Percentiles rank a stretch among this genome's conserved stretches.
Conservation (phyloP, 1,140 invertebrate species). For the Agrypnia vestita region DNA sequence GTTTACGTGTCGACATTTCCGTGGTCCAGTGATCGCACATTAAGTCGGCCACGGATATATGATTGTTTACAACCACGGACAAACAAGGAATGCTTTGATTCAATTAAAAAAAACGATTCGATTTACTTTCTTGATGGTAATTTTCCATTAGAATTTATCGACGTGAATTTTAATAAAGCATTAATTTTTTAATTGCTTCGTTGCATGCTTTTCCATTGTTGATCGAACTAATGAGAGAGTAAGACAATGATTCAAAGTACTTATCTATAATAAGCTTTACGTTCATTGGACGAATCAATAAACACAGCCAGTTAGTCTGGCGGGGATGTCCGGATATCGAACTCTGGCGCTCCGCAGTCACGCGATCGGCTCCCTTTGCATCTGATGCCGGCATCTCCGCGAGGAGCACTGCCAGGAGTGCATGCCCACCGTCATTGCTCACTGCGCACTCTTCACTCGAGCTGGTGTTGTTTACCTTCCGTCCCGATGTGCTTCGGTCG, state of each 20-base stretch:
- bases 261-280: slow-evolving; percentile 4
- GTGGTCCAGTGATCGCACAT: no score
- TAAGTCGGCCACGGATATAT: no score
- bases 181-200: no score
- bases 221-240: background rate
- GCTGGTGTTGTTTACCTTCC: slow-evolving; percentile 27
- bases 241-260: background rate
- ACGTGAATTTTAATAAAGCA: no score
- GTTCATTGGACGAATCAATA: slow-evolving; percentile 38
- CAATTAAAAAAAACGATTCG: no score
- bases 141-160: no score
- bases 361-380: slow-evolving; percentile 56
- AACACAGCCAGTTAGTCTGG: slow-evolving; percentile 9
- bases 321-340: slow-evolving; percentile 44
- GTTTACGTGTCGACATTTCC: no score
- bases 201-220: no score
- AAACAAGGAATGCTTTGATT: no score
- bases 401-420: background rate
- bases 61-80: no score
- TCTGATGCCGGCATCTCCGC: slow-evolving; percentile 30
- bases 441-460: background rate
- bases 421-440: slow-evolving; percentile 6
- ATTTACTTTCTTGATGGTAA: no score
- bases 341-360: slow-evolving; percentile 43
- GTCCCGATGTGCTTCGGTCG: background rate